Evolutionary conservation across 2,113 vertebrate species (phyloP).

Genomic region (Myiozetetes cayanensis): DNA sequence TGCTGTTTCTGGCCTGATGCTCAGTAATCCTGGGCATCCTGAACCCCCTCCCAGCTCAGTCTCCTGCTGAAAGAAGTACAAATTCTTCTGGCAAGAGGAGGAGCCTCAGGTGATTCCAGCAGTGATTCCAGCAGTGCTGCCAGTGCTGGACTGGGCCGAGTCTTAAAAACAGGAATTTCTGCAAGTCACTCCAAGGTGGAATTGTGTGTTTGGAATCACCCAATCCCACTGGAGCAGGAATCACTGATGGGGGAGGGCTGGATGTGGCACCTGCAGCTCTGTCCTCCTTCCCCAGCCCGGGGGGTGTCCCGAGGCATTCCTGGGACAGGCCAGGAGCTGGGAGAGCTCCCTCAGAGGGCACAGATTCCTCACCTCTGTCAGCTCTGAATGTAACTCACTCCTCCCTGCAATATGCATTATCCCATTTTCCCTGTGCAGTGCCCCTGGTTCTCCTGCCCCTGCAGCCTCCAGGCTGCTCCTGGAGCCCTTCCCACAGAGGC

Average conservation of each 20-base stretch:
- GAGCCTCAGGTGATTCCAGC: slow-evolving; percentile 15
- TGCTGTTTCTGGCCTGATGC: not conserved
- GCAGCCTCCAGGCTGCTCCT: not conserved
- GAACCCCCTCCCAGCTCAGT: not conserved
- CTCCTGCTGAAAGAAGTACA: not conserved
- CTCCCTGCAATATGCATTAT: not conserved
- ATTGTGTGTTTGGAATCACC: not conserved
- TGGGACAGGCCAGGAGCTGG: not conserved
- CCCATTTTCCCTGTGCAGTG: not conserved
- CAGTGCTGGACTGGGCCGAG: not conserved
- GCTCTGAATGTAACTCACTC: not conserved
- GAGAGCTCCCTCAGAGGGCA: not conserved
- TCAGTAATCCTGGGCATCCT: not conserved
- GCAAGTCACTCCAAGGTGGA: not conserved
- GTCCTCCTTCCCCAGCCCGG: not conserved
- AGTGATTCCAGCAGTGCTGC: not conserved
- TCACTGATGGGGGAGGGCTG: not conserved
- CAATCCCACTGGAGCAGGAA: not conserved
- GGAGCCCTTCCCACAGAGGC: not conserved
- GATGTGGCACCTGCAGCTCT: not conserved
- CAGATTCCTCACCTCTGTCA: not conserved
- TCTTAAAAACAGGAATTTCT: not conserved
- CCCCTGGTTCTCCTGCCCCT: not conserved
- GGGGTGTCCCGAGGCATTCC: not conserved
- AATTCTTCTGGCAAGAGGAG: not conserved